Conservation (phyloP, 2,113 vertebrate genomes). For the Albula glossodonta region DNA sequence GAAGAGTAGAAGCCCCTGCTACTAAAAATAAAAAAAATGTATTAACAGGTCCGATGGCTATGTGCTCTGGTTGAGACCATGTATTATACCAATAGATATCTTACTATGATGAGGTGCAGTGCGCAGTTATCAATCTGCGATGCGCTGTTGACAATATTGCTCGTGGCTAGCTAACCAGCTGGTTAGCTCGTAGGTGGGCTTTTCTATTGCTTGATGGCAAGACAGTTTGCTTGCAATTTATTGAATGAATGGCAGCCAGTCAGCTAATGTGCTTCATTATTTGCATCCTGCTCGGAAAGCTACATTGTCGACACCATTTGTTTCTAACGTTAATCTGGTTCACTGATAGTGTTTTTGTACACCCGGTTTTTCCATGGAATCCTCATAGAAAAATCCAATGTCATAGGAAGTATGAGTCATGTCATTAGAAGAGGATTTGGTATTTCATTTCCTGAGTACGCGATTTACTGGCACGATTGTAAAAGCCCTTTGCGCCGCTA, state of each 20-base stretch:
- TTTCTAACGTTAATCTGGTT: neutral
- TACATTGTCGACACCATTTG: neutral
- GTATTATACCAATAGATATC: neutral
- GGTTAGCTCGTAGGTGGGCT: neutral
- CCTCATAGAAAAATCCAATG: neutral
- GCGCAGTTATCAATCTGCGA: neutral
- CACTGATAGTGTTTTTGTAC: neutral
- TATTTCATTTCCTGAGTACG: neutral
- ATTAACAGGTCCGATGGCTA: too few relatives aligned
- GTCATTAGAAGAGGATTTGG: neutral
- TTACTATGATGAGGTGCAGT: neutral
- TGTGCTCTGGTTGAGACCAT: too few relatives aligned
- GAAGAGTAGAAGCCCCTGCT: neutral
- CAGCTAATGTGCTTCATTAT: neutral
- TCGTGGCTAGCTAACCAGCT: neutral
- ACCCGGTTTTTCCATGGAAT: neutral
- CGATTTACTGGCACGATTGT: neutral
- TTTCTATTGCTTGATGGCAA: neutral
- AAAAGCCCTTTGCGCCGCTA: neutral
- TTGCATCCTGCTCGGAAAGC: neutral
- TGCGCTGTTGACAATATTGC: neutral
- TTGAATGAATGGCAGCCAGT: neutral
- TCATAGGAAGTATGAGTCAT: slow-evolving; percentile 4
- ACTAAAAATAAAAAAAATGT: neutral
- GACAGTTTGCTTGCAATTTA: neutral